Evolutionary conservation across 2,113 vertebrate species (phyloP).

Genomic region (Muscicapa adusta): DNA sequence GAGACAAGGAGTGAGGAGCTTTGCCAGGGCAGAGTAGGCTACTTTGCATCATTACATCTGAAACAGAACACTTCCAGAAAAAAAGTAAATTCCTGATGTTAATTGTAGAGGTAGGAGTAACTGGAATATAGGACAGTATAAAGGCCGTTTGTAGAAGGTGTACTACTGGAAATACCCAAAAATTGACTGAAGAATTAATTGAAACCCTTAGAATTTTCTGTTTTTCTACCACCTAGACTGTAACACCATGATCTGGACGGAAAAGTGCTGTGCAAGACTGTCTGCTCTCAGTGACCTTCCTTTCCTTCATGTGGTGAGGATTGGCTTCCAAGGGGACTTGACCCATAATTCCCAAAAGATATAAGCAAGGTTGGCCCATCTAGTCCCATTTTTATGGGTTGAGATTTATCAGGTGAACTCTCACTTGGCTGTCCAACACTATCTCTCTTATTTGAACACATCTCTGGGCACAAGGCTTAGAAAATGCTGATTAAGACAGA

Average conservation of each 20-base stretch:
- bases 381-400: neutral
- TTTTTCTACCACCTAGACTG: neutral
- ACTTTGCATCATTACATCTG: neutral
- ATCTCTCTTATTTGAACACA: neutral
- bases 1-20: too few relatives aligned
- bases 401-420: neutral
- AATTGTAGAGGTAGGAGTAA: neutral
- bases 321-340: neutral
- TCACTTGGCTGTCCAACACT: neutral
- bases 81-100: neutral
- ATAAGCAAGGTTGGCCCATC: neutral
- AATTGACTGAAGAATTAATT: neutral
- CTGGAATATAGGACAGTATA: neutral
- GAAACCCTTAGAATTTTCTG: neutral
- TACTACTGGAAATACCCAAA: neutral
- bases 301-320: neutral
- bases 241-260: neutral
- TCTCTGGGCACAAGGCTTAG: neutral
- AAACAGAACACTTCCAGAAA: neutral
- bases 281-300: neutral
- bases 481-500: neutral
- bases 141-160: neutral
- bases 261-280: neutral
- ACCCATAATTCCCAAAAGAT: neutral
- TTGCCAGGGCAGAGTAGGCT: neutral